A percentile compares a stretch with the other conserved stretches of the same genome.
These are phyloP conservation scores for Campaea margaritaria DNA, from an alignment of 2,888 invertebrate genomes.

Conservation along the genomic window DNA sequence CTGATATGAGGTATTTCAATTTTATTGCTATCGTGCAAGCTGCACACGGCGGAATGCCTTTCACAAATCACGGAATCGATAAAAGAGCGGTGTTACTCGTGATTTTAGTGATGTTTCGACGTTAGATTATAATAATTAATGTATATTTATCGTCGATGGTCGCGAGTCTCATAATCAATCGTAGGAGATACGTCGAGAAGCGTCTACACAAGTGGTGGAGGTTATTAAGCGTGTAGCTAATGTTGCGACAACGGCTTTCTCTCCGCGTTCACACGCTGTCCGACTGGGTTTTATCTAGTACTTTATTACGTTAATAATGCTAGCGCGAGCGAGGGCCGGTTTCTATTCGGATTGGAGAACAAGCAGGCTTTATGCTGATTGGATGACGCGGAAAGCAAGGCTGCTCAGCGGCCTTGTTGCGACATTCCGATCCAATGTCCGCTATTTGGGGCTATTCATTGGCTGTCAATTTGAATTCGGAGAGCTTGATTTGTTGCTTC, in stretches of 20 bases:
- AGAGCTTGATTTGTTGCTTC: slow-evolving; percentile 60
- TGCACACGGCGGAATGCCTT: slow-evolving; percentile 43
- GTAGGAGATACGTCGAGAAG: slow-evolving; percentile 58
- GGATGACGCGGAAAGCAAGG: slow-evolving; percentile 82
- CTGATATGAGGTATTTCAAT: slow-evolving; percentile 42
- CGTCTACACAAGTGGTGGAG: slow-evolving; percentile 62
- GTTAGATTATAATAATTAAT: slow-evolving; percentile 59
- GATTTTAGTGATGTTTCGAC: slow-evolving; percentile 54
- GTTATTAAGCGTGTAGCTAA: slow-evolving; percentile 67
- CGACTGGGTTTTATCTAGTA: slow-evolving; percentile 78
- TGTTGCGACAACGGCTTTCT: slow-evolving; percentile 82
- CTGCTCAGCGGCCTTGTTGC: slow-evolving; percentile 78
- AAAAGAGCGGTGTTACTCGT: slow-evolving; percentile 43
- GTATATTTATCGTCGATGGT: slow-evolving; percentile 56
- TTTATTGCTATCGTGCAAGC: slow-evolving; percentile 42
- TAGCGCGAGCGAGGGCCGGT: slow-evolving; percentile 78
- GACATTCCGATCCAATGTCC: slow-evolving; percentile 70
- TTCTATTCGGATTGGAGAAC: slow-evolving; percentile 72
- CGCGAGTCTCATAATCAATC: slow-evolving; percentile 59
- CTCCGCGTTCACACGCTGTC: slow-evolving; percentile 83
- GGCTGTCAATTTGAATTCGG: slow-evolving; percentile 60
- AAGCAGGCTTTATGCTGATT: slow-evolving; percentile 75
- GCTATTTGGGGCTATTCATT: slow-evolving; percentile 70
- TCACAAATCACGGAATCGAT: slow-evolving; percentile 46
- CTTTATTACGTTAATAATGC: slow-evolving; percentile 81